phyloP scores from a whole-genome alignment of 2,888 invertebrate species.

The Apamea crenata region DNA sequence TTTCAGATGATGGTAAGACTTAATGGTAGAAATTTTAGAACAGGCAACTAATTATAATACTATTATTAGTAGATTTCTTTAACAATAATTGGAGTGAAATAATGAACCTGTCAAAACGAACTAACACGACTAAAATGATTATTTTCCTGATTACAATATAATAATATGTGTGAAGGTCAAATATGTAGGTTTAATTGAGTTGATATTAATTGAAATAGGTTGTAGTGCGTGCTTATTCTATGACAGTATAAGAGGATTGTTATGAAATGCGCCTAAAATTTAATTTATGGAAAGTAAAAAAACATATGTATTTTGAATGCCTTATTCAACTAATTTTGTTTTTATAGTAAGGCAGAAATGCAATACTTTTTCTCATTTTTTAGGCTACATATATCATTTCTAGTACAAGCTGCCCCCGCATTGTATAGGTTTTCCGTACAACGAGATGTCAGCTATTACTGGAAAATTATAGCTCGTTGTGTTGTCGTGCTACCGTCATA shows the following conservation, averaged over 20 bases:
- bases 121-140: background rate
- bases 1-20: slow-evolving; percentile 48
- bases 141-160: background rate
- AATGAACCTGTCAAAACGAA: background rate
- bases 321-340: background rate
- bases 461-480: background rate
- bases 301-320: background rate
- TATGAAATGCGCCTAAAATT: no score
- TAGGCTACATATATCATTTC: background rate
- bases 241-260: background rate
- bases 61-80: slow-evolving; percentile 23
- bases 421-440: no score
- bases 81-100: background rate
- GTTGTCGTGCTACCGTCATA: background rate
- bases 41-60: slow-evolving; percentile 37
- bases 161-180: background rate
- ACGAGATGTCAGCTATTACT: background rate
- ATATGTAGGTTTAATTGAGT: background rate
- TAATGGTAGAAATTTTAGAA: slow-evolving; percentile 43
- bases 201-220: background rate
- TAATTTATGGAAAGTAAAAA: background rate
- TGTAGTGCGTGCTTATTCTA: background rate
- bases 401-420: no score
- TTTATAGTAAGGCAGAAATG: background rate
- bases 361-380: background rate